Conservation (phyloP, 1,140 invertebrate species). For the Trinorchestia longiramus region DNA sequence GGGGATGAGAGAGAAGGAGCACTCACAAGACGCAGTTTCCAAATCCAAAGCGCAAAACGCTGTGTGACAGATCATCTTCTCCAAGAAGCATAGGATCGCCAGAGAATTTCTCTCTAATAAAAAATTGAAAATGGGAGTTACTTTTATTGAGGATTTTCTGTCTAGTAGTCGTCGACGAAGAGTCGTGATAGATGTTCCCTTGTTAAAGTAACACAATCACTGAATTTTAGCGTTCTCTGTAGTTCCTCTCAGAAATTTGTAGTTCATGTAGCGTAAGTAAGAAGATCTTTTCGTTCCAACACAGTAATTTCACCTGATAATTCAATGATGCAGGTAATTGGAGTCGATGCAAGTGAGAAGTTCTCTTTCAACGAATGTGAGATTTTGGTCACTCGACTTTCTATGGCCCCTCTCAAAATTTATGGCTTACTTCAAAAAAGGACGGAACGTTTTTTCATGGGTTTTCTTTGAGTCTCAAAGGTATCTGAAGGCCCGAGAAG, state of each 20-base stretch:
- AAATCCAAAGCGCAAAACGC: conserved; percentile 15
- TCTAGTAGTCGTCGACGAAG: background rate
- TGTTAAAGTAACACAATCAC: background rate
- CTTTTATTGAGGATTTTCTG: background rate
- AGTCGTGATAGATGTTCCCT: background rate
- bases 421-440: background rate
- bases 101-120: background rate
- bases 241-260: background rate
- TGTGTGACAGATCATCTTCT: conserved; percentile 8
- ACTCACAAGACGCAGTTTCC: background rate
- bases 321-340: background rate
- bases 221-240: background rate
- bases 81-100: background rate
- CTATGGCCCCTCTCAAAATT: background rate
- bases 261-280: background rate
- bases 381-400: background rate
- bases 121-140: background rate
- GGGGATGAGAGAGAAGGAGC: background rate
- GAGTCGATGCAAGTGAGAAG: background rate
- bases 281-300: background rate
- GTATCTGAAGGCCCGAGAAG: background rate
- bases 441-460: background rate
- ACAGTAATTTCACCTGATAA: background rate
- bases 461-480: background rate
- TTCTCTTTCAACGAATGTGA: background rate